Conservation (phyloP, 2,888 invertebrate species). For the Eupithecia exiguata region DNA sequence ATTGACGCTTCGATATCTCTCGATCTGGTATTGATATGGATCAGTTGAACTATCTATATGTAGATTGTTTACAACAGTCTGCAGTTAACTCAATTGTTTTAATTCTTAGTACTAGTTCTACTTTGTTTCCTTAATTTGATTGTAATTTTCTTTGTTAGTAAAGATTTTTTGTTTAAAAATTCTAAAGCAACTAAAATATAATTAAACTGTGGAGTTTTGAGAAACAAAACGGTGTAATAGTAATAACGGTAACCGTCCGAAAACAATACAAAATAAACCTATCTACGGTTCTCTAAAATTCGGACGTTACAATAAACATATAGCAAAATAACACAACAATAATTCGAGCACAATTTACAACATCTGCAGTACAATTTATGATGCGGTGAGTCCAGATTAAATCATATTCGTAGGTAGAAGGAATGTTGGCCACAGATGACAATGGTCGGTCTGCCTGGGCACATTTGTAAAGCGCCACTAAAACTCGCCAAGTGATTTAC, state of each 20-base stretch:
- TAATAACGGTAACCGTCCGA: neutral
- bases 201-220: neutral
- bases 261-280: neutral
- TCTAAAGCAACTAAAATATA: too few relatives aligned
- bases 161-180: too few relatives aligned
- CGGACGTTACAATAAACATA: neutral
- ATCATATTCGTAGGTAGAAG: slow-evolving; percentile 9
- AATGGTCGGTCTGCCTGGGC: slow-evolving; percentile 21
- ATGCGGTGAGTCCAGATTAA: slow-evolving; percentile 4
- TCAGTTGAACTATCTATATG: too few relatives aligned
- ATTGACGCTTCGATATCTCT: too few relatives aligned
- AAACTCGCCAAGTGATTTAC: slow-evolving; percentile 33
- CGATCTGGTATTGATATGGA: too few relatives aligned
- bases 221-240: neutral
- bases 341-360: neutral
- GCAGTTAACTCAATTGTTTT: too few relatives aligned
- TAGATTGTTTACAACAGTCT: too few relatives aligned
- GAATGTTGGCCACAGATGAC: slow-evolving; percentile 23
- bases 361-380: slow-evolving; percentile 10
- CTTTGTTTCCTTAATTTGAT: too few relatives aligned
- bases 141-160: too few relatives aligned
- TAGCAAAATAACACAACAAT: slow-evolving; percentile 1
- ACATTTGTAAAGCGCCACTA: slow-evolving; percentile 35
- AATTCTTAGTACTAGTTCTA: too few relatives aligned
- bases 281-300: neutral